Evolutionary conservation across 2,113 vertebrate species (phyloP).

Genomic region (Mungos mungo): DNA sequence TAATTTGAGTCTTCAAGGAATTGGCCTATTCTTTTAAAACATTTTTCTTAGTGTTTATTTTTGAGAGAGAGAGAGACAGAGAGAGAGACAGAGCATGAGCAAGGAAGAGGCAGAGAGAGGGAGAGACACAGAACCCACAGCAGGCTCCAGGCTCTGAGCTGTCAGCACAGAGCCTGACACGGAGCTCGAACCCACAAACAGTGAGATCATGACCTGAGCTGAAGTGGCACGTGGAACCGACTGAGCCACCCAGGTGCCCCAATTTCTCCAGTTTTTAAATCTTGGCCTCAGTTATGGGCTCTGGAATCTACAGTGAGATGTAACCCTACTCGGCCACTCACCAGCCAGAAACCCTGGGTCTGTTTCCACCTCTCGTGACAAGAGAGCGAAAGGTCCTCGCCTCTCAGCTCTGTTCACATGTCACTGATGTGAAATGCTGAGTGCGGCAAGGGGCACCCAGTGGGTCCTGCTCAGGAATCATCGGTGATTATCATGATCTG

Average conservation of each 20-base stretch:
- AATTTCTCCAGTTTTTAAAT: neutral
- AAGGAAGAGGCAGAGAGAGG: too few relatives aligned
- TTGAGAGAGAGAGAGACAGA: too few relatives aligned
- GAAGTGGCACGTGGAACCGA: too few relatives aligned
- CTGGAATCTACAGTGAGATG: neutral
- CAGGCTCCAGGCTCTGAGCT: too few relatives aligned
- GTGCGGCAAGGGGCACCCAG: rapidly evolving
- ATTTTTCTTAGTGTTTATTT: too few relatives aligned
- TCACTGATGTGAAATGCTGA: neutral
- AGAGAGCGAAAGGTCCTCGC: neutral
- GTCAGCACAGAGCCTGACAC: too few relatives aligned
- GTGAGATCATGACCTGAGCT: too few relatives aligned
- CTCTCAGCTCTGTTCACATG: neutral
- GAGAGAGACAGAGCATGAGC: too few relatives aligned
- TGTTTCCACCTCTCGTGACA: neutral
- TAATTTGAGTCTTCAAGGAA: neutral
- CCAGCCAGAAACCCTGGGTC: neutral
- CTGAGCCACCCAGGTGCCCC: too few relatives aligned
- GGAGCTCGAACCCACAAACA: too few relatives aligned
- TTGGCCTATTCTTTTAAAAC: neutral
- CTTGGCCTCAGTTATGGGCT: neutral
- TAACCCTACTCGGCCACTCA: neutral
- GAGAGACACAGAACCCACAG: too few relatives aligned
- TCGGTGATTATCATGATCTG: too few relatives aligned
- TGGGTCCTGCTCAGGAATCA: neutral